Conservation (phyloP, 2,888 invertebrate genomes). For the Oxystoma pomonae region DNA sequence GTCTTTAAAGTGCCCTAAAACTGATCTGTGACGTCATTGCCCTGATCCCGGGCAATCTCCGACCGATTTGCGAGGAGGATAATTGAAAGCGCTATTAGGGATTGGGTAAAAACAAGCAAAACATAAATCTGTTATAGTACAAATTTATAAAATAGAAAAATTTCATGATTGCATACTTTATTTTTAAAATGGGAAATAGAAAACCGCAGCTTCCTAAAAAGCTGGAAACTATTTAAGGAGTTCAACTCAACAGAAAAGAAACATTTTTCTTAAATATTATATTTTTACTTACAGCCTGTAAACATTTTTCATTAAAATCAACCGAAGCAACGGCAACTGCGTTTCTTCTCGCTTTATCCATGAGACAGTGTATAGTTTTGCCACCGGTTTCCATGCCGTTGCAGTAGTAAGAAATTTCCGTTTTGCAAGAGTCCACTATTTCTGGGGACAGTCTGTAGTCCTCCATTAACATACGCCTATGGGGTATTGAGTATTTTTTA, state of each 20-base stretch:
- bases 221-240: not conserved
- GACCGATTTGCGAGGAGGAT: too few species aligned
- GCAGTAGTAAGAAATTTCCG: conserved; percentile 77
- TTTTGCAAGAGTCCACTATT: conserved; percentile 80
- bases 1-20: too few species aligned
- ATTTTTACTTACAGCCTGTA: conserved; percentile 59
- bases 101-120: too few species aligned
- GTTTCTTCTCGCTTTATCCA: conserved; percentile 76
- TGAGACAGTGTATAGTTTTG: conserved; percentile 91
- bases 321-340: conserved; percentile 50
- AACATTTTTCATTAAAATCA: conserved; percentile 65
- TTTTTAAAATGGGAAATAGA: too few species aligned
- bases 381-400: conserved; percentile 71
- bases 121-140: too few species aligned
- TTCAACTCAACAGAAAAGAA: not conserved
- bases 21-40: too few species aligned
- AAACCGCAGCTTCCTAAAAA: not conserved
- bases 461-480: conserved; percentile 76
- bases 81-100: too few species aligned
- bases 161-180: too few species aligned
- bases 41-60: too few species aligned
- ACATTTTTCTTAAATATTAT: too few species aligned
- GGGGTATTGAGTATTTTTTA: too few species aligned
- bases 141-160: too few species aligned
- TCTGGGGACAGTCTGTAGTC: conserved; percentile 93